phyloP scores from a whole-genome alignment of 1,140 invertebrate genomes.

The Brevipalpus yothersi region DNA sequence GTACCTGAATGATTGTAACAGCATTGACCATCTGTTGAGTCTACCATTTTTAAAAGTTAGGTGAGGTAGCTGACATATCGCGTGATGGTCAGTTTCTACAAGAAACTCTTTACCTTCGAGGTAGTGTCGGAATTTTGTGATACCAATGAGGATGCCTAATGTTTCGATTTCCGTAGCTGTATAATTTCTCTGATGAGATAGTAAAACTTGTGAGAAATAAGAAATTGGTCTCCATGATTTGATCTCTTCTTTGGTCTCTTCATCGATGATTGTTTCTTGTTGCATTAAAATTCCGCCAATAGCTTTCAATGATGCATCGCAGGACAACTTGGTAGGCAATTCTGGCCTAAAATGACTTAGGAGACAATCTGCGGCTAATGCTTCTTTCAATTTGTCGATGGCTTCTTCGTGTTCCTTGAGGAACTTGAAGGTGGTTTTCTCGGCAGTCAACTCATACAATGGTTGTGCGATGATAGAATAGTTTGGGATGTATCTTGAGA shows the following conservation, averaged over 20 bases:
- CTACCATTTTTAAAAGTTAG: background rate
- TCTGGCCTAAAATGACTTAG: slow-evolving; percentile 20
- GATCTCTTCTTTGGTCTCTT: background rate
- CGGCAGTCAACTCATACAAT: background rate
- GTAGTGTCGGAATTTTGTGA: too few relatives aligned
- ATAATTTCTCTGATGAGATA: background rate
- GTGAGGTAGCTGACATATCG: background rate
- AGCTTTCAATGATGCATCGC: slow-evolving; percentile 20
- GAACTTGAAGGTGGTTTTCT: too few relatives aligned
- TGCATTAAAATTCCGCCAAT: slow-evolving; percentile 24
- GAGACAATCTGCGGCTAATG: slow-evolving; percentile 3
- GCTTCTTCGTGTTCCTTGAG: background rate
- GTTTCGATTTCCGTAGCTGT: background rate
- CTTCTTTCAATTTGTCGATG: slow-evolving; percentile 14
- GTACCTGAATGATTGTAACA: slow-evolving; percentile 23
- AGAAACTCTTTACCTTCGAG: background rate
- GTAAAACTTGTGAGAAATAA: background rate
- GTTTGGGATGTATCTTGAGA: background rate
- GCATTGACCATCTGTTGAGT: background rate
- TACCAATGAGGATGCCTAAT: background rate
- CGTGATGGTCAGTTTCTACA: background rate
- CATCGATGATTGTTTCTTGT: background rate
- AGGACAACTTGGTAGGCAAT: slow-evolving; percentile 24
- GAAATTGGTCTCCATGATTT: background rate
- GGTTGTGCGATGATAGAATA: background rate